Evolutionary conservation across 2,888 invertebrate species (phyloP), one percentile per base, ranked within the genome.

Genomic region (Danaus chrysippus): DNA sequence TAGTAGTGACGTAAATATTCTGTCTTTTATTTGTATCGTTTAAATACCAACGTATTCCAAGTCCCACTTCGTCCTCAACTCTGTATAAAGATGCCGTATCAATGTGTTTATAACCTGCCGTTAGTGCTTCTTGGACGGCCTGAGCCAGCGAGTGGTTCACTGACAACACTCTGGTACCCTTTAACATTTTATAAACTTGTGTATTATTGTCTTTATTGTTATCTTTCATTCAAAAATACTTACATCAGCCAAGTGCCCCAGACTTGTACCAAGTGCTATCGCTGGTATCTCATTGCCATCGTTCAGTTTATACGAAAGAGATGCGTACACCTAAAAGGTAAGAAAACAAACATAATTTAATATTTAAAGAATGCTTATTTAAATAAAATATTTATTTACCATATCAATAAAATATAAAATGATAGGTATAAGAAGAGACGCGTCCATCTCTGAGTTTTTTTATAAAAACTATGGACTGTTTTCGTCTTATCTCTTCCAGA

Each of bases 1-100:
- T 97, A 43, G 96, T 96, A n/a, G 95, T 95, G 69, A 97, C 92
- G 79, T 95, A 97, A 0, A 97, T 82, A 54, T 96, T 95, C 63
- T 93, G 92, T 68, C 96, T 92, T 69, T 91, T 92, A 3, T 93
- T 76, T 76, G 92, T 93, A 65, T 93, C 94, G 17, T 92, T 88
- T 41, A 96, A 72, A 92, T 94, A 95, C 71, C 93, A 91, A 65
- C 93, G 92, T 0, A 96, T 82, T 10, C 95, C 94, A 59, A 93
- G 92, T 3, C 97, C 96, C 71, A 97, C 94, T 58, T 93, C 93
- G 62, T 92, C 91, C 81, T 97, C 96, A 65, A 96, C 96, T 54
- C 92, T 86, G 77, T 97, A 97, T 58, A 93, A 93, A n/a, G 94
- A 82, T 0, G 96, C 96, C 0, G 96, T 94, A 83, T 97, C 97